Conservation (phyloP, 2,797 vertebrate genomes). For the Brachyrhaphis roseni region DNA sequence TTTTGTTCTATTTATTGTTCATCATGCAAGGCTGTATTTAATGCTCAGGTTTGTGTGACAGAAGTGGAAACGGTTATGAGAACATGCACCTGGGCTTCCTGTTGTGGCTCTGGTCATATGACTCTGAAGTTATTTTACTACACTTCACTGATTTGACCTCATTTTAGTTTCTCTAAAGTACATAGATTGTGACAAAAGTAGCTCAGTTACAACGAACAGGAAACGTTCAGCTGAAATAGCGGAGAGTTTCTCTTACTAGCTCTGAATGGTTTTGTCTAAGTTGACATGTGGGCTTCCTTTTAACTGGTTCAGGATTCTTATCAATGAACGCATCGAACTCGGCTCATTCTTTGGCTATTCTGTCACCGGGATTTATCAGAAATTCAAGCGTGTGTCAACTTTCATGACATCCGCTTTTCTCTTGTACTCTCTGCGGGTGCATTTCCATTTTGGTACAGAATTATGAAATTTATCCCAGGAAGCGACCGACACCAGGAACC, state of each 20-base stretch:
- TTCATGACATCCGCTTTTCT: background rate
- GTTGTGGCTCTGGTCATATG: conserved; percentile 68
- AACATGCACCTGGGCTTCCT: conserved; percentile 64
- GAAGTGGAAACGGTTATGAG: conserved; percentile 38
- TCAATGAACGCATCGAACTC: conserved; percentile 11
- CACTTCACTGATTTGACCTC: conserved; percentile 49
- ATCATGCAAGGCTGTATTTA: too few relatives aligned
- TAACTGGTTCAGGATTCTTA: conserved; percentile 1
- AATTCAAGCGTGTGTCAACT: conserved; percentile 3
- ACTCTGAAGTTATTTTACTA: conserved; percentile 55
- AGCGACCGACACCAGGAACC: background rate
- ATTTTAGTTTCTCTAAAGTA: conserved; percentile 4
- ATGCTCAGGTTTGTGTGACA: conserved; percentile 22
- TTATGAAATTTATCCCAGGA: background rate
- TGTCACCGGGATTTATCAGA: conserved; percentile 35
- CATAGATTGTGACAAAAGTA: conserved; percentile 43
- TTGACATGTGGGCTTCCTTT: background rate
- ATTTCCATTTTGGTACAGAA: background rate
- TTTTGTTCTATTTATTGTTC: too few relatives aligned
- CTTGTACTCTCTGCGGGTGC: background rate
- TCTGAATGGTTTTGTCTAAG: conserved; percentile 8
- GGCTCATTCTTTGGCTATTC: background rate
- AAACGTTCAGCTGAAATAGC: conserved; percentile 16
- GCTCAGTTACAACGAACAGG: conserved; percentile 30
- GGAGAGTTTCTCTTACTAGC: conserved; percentile 4